Conservation (phyloP, 2,113 vertebrate genomes). For the Silurus asotus region DNA sequence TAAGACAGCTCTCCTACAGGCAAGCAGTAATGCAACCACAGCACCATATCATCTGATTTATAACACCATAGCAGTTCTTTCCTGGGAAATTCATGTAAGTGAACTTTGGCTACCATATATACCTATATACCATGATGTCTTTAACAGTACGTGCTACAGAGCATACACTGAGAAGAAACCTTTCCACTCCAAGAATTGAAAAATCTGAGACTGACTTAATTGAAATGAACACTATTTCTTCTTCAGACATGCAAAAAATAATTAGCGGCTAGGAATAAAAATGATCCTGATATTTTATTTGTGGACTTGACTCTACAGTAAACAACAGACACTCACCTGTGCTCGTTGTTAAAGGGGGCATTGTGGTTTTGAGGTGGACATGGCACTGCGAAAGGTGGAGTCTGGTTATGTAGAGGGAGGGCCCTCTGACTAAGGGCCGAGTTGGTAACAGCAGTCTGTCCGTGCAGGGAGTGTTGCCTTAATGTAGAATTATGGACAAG, state of each 20-base stretch:
- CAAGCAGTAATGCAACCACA: not conserved
- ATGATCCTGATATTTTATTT: not conserved
- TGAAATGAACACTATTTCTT: not conserved
- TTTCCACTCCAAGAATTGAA: not conserved
- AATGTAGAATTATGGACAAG: conserved; percentile 61
- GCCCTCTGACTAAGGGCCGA: conserved; percentile 63
- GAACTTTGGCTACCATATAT: conserved; percentile 10
- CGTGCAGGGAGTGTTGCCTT: conserved; percentile 57
- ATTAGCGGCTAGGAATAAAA: not conserved
- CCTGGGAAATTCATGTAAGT: conserved; percentile 25
- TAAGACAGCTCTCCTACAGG: conserved; percentile 18
- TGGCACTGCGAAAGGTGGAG: conserved; percentile 84
- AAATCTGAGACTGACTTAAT: not conserved
- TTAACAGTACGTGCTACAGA: not conserved
- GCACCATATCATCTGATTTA: not conserved
- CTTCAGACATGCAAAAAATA: not conserved
- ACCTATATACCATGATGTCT: not conserved
- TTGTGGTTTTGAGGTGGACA: conserved; percentile 82
- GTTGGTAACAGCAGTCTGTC: conserved; percentile 55
- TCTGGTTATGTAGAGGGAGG: conserved; percentile 66
- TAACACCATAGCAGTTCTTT: conserved; percentile 8
- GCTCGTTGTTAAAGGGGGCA: conserved; percentile 82
- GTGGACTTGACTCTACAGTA: not conserved
- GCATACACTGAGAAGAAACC: no score
- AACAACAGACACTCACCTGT: conserved; percentile 77